Base-by-base conservation (phyloP, 2,797 vertebrate species). In the Nyctalus aviator region DNA sequence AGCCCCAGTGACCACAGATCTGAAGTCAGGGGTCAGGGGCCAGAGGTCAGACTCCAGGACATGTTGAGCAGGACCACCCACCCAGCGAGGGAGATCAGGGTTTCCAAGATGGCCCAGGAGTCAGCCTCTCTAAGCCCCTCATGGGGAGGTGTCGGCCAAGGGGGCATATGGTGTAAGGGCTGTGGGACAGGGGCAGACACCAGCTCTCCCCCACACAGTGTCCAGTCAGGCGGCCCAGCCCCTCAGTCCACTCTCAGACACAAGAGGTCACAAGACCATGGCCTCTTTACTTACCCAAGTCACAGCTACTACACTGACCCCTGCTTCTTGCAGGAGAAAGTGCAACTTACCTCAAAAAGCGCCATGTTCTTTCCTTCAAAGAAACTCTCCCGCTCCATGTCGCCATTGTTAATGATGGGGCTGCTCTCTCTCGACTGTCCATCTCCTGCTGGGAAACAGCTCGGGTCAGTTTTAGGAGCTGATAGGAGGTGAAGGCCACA, bases 301-400 rank as follows among this genome's bases (percentile, higher is more conserved):
- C 32, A 48, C 11, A 69, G 64, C n/a, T 9, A 18, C 46, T 18
- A 11, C 3, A 59, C 5, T 18, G 81, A 30, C 17, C 69, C 46
- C 13, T 1, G 32, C 18, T 30, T n/a, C 10, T 5, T 6, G 4
- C 1, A 14, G 71, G 27, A 25, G 1, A 6, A 10, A 55, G 30
- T 2, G 0, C 23, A 2, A 8, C 41, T 97, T 98, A 99, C 99
- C 99, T 99, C 99, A 97, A 99, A 99, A 15, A 99, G 99, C 13
- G 99, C 99, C 99, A 99, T 99, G 98, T 99, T 99, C 97, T 99
- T 99, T 90, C 99, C 99, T 97, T 99, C 99, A 1, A 99, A 99
- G 23, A 95, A 95, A 75, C 97, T 99, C 96, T 97, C 98, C 93
- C 97, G 98, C 94, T 99, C 99, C 66, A 96, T 93, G 48, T 99